These are phyloP conservation scores for Synergus itoensis DNA, from an alignment of 2,888 invertebrate species.

Conservation along the genomic window DNA sequence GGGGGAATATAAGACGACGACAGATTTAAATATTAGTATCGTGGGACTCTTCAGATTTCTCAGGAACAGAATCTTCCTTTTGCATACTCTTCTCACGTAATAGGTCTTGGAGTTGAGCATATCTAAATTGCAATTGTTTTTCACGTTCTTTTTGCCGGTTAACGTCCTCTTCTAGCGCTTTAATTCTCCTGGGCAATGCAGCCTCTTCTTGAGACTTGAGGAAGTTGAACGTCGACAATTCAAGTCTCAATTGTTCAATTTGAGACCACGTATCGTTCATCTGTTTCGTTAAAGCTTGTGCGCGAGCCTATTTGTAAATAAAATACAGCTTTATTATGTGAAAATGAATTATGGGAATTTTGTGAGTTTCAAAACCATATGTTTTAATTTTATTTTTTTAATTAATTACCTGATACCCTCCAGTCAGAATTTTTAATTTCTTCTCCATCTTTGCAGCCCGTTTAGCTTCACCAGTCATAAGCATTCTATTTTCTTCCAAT, in stretches of 20 bases:
- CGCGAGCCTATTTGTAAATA: slow-evolving; percentile 80
- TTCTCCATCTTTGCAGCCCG: slow-evolving; percentile 98
- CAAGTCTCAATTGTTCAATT: slow-evolving; percentile 92
- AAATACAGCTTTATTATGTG: slow-evolving; percentile 13
- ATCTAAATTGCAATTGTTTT: slow-evolving; percentile 90
- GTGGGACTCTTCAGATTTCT: slow-evolving; percentile 7
- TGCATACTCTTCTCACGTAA: slow-evolving; percentile 74
- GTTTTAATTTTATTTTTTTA: background rate
- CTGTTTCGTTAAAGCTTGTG: slow-evolving; percentile 93
- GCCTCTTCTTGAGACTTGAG: slow-evolving; percentile 93
- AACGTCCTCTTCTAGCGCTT: slow-evolving; percentile 95
- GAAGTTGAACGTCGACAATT: slow-evolving; percentile 94
- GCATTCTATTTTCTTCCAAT: slow-evolving; percentile 94
- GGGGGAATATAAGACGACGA: background rate
- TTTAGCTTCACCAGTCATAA: slow-evolving; percentile 98
- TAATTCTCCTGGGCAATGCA: slow-evolving; percentile 93
- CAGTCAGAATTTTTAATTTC: slow-evolving; percentile 96
- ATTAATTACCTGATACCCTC: slow-evolving; percentile 87
- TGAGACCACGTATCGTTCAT: slow-evolving; percentile 92
- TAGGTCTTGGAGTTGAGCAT: slow-evolving; percentile 86
- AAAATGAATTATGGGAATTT: background rate
- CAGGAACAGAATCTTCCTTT: slow-evolving; percentile 14
- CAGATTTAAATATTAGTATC: slow-evolving; percentile 16
- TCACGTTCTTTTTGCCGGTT: slow-evolving; percentile 95
- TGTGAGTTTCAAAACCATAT: too few species aligned